Conservation (phyloP, 2,797 vertebrate species). For the Hapalemur alaotrensis region DNA sequence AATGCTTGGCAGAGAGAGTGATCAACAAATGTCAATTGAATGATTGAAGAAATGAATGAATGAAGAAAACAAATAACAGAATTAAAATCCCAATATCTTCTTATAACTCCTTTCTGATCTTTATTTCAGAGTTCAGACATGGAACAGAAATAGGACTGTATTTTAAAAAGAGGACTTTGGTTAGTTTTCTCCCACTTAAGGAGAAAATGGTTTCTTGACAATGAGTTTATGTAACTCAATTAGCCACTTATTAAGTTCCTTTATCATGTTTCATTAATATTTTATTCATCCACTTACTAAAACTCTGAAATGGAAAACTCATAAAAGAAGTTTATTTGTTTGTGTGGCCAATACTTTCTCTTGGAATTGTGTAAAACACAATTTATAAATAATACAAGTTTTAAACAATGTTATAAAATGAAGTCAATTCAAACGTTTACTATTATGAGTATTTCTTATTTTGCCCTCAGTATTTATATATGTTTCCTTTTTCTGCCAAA, state of each 20-base stretch:
- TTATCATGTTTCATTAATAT: background rate
- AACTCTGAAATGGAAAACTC: background rate
- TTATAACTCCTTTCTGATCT: background rate
- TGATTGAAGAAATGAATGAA: background rate
- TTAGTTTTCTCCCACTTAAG: background rate
- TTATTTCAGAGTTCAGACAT: background rate
- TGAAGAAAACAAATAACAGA: constrained; percentile 17
- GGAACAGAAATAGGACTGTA: background rate
- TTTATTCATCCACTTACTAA: background rate
- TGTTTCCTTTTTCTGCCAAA: background rate
- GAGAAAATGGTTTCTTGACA: background rate
- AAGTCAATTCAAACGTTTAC: background rate
- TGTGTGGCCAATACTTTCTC: background rate
- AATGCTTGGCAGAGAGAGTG: background rate
- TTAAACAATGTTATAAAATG: background rate
- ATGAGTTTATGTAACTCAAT: background rate
- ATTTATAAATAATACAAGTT: background rate
- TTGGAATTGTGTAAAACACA: background rate
- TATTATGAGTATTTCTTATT: background rate
- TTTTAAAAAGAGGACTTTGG: background rate
- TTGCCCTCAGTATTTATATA: background rate
- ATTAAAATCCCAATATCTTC: background rate
- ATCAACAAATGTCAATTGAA: background rate
- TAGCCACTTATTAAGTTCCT: background rate
- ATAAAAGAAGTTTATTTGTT: background rate